phyloP scores from a whole-genome alignment of 2,888 invertebrate genomes.

The Stenotaenia linearis region DNA sequence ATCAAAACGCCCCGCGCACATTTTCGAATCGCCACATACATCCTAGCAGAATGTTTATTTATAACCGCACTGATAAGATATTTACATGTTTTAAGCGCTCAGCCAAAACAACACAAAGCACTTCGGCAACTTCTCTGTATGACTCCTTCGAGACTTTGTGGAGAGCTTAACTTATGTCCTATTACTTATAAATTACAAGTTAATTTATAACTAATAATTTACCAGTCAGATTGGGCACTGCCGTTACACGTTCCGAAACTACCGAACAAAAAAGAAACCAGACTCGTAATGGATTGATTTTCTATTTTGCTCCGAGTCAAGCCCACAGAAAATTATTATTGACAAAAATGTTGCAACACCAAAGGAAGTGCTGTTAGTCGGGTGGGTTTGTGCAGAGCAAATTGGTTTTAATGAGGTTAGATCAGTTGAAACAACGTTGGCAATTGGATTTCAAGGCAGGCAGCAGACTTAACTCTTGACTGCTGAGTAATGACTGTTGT shows the following conservation, averaged over 20 bases:
- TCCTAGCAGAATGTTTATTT: too few species aligned
- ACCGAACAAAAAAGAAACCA: not conserved
- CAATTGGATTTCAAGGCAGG: constrained; percentile 23
- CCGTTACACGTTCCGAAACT: not conserved
- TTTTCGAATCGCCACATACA: too few species aligned
- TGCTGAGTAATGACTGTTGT: constrained; percentile 23
- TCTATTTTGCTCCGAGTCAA: not conserved
- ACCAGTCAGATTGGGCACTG: too few species aligned
- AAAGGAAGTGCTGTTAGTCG: constrained; percentile 11
- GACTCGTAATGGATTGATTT: not conserved
- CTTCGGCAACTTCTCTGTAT: too few species aligned
- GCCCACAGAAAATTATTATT: not conserved
- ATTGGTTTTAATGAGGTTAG: constrained; percentile 26
- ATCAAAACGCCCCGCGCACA: too few species aligned
- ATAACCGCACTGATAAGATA: too few species aligned
- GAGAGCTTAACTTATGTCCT: too few species aligned
- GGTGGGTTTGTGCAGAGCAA: constrained; percentile 22
- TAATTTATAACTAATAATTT: too few species aligned
- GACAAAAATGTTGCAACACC: not conserved
- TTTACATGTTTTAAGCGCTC: too few species aligned
- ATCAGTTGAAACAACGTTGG: constrained; percentile 17
- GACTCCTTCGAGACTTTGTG: too few species aligned
- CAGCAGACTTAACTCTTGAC: constrained; percentile 21
- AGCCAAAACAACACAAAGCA: too few species aligned
- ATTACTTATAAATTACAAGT: too few species aligned